A percentile compares a stretch with the other conserved stretches of the same genome.
Conservation (phyloP, 2,888 invertebrate species). For the Rhagophthalmus giganteus region DNA sequence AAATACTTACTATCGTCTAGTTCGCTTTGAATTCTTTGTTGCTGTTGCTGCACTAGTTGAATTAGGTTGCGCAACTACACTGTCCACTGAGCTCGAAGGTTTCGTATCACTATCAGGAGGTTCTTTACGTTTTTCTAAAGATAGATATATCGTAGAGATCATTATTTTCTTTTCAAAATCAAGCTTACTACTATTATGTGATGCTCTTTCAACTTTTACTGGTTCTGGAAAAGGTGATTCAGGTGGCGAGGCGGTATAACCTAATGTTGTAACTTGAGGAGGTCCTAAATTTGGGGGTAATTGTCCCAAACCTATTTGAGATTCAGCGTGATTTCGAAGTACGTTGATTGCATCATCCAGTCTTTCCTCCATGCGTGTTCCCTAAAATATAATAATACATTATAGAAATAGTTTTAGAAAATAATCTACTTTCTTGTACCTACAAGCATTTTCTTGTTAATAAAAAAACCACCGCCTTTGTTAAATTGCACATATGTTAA, state of each 20-base stretch:
- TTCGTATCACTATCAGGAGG: conserved; percentile 73
- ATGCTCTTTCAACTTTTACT: conserved; percentile 55
- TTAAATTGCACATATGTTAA: too few relatives aligned
- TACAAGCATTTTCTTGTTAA: too few relatives aligned
- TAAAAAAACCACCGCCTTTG: too few relatives aligned
- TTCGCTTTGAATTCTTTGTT: conserved; percentile 66
- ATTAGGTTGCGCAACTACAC: conserved; percentile 58
- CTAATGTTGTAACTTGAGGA: conserved; percentile 61
- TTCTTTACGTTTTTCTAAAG: conserved; percentile 81
- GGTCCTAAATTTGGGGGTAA: conserved; percentile 48
- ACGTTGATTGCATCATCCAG: conserved; percentile 96
- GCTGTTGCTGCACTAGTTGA: conserved; percentile 57
- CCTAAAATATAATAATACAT: conserved; percentile 56
- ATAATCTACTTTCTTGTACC: too few relatives aligned
- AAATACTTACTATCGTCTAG: conserved; percentile 75
- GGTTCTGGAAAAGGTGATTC: conserved; percentile 52
- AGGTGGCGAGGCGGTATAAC: conserved; percentile 57
- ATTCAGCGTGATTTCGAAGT: conserved; percentile 91
- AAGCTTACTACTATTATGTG: conserved; percentile 55
- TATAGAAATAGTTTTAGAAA: too few relatives aligned
- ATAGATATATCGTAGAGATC: conserved; percentile 25
- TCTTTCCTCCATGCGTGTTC: conserved; percentile 92
- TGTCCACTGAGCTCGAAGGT: conserved; percentile 62
- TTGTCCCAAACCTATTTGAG: conserved; percentile 64
- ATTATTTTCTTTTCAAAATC: conserved; percentile 6